Percentiles rank a stretch among this genome's conserved stretches.
These are phyloP conservation scores for Folsomia manolachei DNA, from an alignment of 2,888 invertebrate species.

Conservation along the genomic window DNA sequence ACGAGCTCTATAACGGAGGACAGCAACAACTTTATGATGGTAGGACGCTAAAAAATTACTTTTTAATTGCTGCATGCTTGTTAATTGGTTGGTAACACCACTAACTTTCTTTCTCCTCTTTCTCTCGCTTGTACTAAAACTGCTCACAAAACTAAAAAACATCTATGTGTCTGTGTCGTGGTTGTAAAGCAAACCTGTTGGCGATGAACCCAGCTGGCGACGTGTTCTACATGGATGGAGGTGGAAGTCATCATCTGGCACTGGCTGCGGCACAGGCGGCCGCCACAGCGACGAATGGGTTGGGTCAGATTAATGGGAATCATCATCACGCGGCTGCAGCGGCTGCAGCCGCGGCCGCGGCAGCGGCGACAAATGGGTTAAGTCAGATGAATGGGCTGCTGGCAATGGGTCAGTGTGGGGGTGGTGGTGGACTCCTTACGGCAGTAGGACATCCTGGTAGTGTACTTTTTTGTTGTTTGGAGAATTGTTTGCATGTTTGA, in stretches of 20 bases:
- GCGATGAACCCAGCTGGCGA: background rate
- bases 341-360: conserved; percentile 3
- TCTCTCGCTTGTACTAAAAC: too few species aligned
- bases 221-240: background rate
- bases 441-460: too few species aligned
- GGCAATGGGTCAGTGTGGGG: conserved; percentile 21
- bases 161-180: too few species aligned
- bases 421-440: too few species aligned
- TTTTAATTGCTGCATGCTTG: background rate
- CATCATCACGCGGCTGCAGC: background rate
- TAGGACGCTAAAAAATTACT: background rate
- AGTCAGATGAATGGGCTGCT: background rate
- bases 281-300: background rate
- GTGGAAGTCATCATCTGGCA: background rate
- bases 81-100: background rate
- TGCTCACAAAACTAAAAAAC: too few species aligned
- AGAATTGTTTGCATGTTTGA: too few species aligned
- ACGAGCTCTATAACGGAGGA: conserved; percentile 8
- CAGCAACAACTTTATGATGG: conserved; percentile 15
- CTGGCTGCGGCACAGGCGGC: background rate
- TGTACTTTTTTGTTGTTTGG: too few species aligned
- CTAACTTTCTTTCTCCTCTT: too few species aligned
- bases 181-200: too few species aligned
- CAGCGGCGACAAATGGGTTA: background rate
- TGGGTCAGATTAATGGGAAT: background rate